A percentile compares a stretch with the other conserved stretches of the same genome.
Conservation (phyloP, 2,888 invertebrate species). For the Dastarcus helophoroides region DNA sequence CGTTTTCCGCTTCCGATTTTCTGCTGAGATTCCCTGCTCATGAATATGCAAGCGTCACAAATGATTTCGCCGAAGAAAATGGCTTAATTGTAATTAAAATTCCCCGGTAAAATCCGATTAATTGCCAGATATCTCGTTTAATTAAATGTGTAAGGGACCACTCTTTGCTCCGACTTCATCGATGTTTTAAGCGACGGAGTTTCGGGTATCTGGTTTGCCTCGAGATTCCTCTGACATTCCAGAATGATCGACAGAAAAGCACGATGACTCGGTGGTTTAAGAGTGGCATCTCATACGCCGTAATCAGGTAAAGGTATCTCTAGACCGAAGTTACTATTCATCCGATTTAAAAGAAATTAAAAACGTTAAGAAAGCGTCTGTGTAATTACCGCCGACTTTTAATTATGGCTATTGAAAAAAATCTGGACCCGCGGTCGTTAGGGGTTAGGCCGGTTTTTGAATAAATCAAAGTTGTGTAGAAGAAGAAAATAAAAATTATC, state of each 20-base stretch:
- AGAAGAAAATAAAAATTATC: no score
- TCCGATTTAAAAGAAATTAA: slow-evolving; percentile 36
- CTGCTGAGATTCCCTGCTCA: not conserved
- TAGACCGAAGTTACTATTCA: slow-evolving; percentile 33
- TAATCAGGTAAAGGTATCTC: slow-evolving; percentile 30
- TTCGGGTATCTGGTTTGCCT: slow-evolving; percentile 5
- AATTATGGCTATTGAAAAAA: slow-evolving; percentile 22
- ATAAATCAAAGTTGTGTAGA: no score
- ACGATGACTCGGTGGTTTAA: slow-evolving; percentile 27
- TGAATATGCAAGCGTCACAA: not conserved
- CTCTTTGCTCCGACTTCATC: not conserved
- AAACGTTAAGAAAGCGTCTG: slow-evolving; percentile 21
- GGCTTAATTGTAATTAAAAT: slow-evolving; percentile 15
- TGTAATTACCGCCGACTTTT: slow-evolving; percentile 24
- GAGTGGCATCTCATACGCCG: slow-evolving; percentile 24
- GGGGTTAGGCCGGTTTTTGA: no score
- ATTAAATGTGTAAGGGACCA: slow-evolving; percentile 13
- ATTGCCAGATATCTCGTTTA: slow-evolving; percentile 17
- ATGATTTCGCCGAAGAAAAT: not conserved
- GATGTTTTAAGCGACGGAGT: slow-evolving; percentile 6
- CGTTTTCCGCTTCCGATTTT: not conserved
- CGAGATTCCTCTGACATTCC: slow-evolving; percentile 28
- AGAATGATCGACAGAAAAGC: no score
- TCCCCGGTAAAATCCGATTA: slow-evolving; percentile 14
- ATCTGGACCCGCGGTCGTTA: no score